Evolutionary conservation across 2,113 vertebrate species (phyloP).

Genomic region (Charina bottae): DNA sequence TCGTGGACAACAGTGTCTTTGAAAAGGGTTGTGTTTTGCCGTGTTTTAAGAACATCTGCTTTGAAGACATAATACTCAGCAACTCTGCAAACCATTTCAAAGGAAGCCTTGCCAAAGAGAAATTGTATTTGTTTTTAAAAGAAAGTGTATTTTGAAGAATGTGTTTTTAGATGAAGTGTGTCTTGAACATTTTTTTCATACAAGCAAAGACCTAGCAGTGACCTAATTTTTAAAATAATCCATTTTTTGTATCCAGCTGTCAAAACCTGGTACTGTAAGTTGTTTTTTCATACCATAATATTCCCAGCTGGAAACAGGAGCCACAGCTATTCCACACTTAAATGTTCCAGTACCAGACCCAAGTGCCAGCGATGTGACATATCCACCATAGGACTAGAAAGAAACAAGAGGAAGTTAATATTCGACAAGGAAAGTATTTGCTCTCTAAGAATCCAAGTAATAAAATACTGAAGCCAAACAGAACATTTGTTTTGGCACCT

Average conservation of each 20-base stretch:
- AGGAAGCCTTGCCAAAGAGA: conserved; percentile 37
- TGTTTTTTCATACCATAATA: conserved; percentile 90
- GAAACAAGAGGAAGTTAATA: conserved; percentile 64
- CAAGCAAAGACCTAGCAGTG: conserved; percentile 31
- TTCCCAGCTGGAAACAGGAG: conserved; percentile 97
- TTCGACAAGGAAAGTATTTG: conserved; percentile 35
- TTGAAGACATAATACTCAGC: conserved; percentile 30
- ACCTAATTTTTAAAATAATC: conserved; percentile 66
- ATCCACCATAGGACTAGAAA: conserved; percentile 94
- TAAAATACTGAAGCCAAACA: conserved; percentile 19
- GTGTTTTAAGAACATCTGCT: conserved; percentile 4
- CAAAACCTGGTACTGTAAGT: conserved; percentile 58
- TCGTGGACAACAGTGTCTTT: background rate
- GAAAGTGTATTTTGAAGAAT: conserved; percentile 49
- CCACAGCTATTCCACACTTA: conserved; percentile 96
- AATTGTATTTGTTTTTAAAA: conserved; percentile 17
- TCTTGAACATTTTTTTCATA: conserved; percentile 56
- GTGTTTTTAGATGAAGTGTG: conserved; percentile 52
- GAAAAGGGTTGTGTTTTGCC: background rate
- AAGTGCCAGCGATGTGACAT: conserved; percentile 91
- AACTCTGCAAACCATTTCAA: conserved; percentile 38
- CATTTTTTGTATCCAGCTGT: conserved; percentile 61
- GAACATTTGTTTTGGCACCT: conserved; percentile 41
- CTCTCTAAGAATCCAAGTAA: conserved; percentile 46
- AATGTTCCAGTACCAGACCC: conserved; percentile 91